Evolutionary conservation across 2,888 invertebrate genomes (phyloP).

Genomic region (Punctoribates punctum): DNA sequence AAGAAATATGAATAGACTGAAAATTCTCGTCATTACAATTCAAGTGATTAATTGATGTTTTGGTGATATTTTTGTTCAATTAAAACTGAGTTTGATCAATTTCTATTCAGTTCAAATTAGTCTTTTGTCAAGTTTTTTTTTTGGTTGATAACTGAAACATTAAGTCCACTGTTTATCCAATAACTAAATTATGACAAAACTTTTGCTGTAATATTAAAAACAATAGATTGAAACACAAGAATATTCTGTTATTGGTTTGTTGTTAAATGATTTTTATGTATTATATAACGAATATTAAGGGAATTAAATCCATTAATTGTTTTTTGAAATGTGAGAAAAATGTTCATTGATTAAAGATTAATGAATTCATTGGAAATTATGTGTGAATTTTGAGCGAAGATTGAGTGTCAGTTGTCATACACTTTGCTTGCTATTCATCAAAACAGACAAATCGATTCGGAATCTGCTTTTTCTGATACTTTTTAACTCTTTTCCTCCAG

Average conservation of each 20-base stretch:
- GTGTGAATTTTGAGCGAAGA: neutral
- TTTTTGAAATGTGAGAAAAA: neutral
- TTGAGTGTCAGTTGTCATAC: neutral
- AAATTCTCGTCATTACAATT: neutral
- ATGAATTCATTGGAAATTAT: too few relatives aligned
- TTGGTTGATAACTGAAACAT: neutral
- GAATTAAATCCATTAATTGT: constrained; percentile 13
- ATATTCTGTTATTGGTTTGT: constrained; percentile 36
- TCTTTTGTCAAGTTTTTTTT: constrained; percentile 3
- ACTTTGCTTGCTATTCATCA: neutral
- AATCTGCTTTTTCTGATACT: too few relatives aligned
- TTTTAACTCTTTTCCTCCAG: too few relatives aligned
- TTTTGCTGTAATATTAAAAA: constrained; percentile 26
- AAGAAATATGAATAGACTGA: neutral
- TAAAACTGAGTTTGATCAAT: neutral
- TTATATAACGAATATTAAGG: constrained; percentile 19
- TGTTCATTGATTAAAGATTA: neutral
- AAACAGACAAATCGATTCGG: too few relatives aligned
- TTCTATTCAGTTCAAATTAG: neutral
- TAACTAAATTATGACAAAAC: neutral
- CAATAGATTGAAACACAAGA: neutral
- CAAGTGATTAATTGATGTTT: constrained; percentile 14
- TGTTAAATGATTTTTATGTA: constrained; percentile 25
- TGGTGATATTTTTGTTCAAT: constrained; percentile 5
- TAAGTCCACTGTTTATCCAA: neutral